These are phyloP conservation scores for Rostratula benghalensis DNA, from an alignment of 2,113 vertebrate species.

Conservation along the genomic window DNA sequence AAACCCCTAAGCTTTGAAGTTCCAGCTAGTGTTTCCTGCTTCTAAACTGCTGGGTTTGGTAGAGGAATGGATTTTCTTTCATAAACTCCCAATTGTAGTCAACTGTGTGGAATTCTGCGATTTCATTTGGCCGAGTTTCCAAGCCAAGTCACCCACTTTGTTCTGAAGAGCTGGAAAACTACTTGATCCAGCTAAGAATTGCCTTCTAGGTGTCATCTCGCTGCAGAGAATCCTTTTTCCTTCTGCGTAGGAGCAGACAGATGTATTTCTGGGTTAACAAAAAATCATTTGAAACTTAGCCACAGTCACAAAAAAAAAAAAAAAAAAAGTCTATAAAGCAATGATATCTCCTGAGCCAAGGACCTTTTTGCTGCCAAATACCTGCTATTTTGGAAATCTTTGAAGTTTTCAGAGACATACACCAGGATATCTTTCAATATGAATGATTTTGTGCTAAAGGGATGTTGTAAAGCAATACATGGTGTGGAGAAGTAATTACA, in stretches of 20 bases:
- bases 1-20: conserved; percentile 9
- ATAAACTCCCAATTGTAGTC: conserved; percentile 29
- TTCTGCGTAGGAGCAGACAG: not conserved
- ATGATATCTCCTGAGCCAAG: not conserved
- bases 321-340: not conserved
- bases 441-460: not conserved
- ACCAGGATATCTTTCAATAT: not conserved
- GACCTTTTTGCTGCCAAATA: conserved; percentile 16
- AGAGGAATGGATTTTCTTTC: conserved; percentile 25
- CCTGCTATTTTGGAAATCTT: conserved; percentile 6
- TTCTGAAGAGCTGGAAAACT: conserved; percentile 43
- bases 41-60: not conserved
- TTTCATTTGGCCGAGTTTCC: not conserved
- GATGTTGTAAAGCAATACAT: not conserved
- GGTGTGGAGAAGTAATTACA: conserved; percentile 35
- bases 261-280: conserved; percentile 19
- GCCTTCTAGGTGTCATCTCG: not conserved
- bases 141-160: not conserved
- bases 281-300: not conserved
- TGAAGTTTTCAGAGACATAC: conserved; percentile 3
- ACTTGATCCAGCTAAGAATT: conserved; percentile 15
- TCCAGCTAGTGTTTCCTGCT: conserved; percentile 26
- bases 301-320: not conserved
- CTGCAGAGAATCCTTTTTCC: conserved; percentile 12
- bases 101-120: conserved; percentile 31